Base-by-base conservation (phyloP, 2,888 invertebrate species). In the Caenorhabditis sp. region DNA sequence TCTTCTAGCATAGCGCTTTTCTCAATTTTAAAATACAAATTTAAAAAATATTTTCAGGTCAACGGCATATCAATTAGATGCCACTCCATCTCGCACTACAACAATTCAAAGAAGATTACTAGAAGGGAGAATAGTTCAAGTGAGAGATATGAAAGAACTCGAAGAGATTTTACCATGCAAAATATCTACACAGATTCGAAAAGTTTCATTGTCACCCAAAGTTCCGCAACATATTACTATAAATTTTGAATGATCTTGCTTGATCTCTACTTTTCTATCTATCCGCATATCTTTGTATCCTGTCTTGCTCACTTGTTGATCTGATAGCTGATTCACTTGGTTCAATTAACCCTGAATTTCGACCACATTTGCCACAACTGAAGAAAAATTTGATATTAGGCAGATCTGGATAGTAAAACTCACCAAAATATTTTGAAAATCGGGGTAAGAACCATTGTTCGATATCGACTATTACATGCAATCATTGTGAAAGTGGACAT, bases 101-200 rank as follows among this genome's bases (percentile, higher is more conserved):
- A 80, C 80, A 27, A 67, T 68, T 21, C 77, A 76, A 53, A 53
- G 80, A 36, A 36, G 80, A 43, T 56, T 63, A 0, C 67, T 80
- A 38, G 76, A 77, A 20, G 80, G 80, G 21, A 50, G 80, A 43
- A 80, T 80, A 20, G 62, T 76, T 31, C 70, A 77, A 67, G 62
- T 77, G 1, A 59, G 79, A 12, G 65, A 68, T 43, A 62, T 70
- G 20, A 53, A 72, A 12, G 79, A 80, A 43, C 63, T 80, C 31
- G 76, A 79, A 57, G 64, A 64, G 20, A 65, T 79, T 36, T 49
- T 79, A 17, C 79, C 79, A 25, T 79, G 79, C 50, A 68, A 68
- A 68, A 65, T 73, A 20, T 67, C 72, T 1, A 61, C 67, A 23
- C 60, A 64, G 27, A 61, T 67, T 17, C 60, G 72, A 5, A 72